Evolutionary conservation across 2,888 invertebrate species (phyloP).

Genomic region (Dysmachus trigonus): DNA sequence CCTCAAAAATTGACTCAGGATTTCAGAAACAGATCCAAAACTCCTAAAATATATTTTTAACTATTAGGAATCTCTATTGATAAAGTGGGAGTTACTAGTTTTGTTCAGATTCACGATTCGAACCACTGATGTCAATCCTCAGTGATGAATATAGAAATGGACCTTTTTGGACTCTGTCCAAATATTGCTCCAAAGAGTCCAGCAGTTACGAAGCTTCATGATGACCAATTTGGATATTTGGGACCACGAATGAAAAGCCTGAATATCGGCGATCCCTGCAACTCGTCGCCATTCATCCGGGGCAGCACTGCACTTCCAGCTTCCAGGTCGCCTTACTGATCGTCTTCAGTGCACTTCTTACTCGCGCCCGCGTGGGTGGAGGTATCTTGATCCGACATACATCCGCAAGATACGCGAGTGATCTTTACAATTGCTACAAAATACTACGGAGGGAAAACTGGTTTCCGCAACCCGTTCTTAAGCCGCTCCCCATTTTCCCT

Average conservation of each 20-base stretch:
- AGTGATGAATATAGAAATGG: too few relatives aligned
- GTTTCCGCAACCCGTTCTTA: not conserved
- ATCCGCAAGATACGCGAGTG: not conserved
- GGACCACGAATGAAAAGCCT: not conserved
- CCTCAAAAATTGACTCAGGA: too few relatives aligned
- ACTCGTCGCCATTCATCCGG: not conserved
- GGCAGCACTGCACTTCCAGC: not conserved
- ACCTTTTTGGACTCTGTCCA: too few relatives aligned
- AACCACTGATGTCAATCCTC: too few relatives aligned
- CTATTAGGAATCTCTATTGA: too few relatives aligned
- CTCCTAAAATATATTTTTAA: too few relatives aligned
- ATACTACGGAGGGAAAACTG: not conserved
- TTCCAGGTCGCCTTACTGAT: not conserved
- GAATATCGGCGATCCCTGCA: not conserved
- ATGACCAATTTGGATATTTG: not conserved
- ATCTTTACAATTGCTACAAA: not conserved
- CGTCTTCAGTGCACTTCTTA: not conserved
- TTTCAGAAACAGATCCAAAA: too few relatives aligned
- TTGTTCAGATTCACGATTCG: too few relatives aligned
- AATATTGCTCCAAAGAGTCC: not conserved
- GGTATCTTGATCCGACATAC: not conserved
- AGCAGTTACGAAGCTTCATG: not conserved
- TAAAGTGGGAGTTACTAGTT: too few relatives aligned
- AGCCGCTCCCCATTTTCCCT: not conserved
- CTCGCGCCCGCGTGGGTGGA: not conserved